These are phyloP conservation scores for Notoglanidium macrostoma DNA, from an alignment of 2,797 vertebrate species.

Conservation along the genomic window DNA sequence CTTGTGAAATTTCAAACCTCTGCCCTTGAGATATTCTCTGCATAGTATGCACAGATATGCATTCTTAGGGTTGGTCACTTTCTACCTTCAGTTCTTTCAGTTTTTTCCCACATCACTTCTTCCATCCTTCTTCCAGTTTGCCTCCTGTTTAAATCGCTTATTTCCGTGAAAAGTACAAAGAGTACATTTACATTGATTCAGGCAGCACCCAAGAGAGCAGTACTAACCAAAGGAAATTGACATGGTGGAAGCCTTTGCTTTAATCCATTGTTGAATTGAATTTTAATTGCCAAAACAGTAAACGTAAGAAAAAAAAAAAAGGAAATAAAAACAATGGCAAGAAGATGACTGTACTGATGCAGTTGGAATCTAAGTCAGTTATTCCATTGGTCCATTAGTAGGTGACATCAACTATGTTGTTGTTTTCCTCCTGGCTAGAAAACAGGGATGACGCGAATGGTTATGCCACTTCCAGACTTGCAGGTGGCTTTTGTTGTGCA, in stretches of 20 bases:
- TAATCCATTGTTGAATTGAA: slow-evolving; percentile 30
- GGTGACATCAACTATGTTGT: not conserved
- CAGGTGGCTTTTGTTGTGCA: slow-evolving; percentile 87
- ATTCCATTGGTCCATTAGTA: not conserved
- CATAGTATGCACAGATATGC: not conserved
- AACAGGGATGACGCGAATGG: slow-evolving; percentile 87
- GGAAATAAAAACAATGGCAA: slow-evolving; percentile 35
- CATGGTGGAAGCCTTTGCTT: slow-evolving; percentile 18
- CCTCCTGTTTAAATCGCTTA: slow-evolving; percentile 50
- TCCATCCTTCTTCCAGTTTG: not conserved
- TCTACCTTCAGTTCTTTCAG: not conserved
- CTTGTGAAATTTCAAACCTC: not conserved
- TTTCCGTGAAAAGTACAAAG: slow-evolving; percentile 62
- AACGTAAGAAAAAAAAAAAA: not conserved
- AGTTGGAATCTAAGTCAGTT: not conserved
- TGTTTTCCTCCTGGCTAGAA: not conserved
- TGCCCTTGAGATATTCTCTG: not conserved
- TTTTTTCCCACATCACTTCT: not conserved
- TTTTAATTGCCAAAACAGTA: not conserved
- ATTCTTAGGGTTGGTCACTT: not conserved
- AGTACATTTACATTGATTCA: slow-evolving; percentile 54
- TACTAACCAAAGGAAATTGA: slow-evolving; percentile 34
- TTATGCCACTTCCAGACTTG: slow-evolving; percentile 85
- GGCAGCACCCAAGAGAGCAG: slow-evolving; percentile 33
- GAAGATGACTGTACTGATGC: slow-evolving; percentile 22